Percentiles rank a stretch among this genome's conserved stretches.
Evolutionary conservation across 1,140 invertebrate species (phyloP).

Genomic region (Sesamia nonagrioides): DNA sequence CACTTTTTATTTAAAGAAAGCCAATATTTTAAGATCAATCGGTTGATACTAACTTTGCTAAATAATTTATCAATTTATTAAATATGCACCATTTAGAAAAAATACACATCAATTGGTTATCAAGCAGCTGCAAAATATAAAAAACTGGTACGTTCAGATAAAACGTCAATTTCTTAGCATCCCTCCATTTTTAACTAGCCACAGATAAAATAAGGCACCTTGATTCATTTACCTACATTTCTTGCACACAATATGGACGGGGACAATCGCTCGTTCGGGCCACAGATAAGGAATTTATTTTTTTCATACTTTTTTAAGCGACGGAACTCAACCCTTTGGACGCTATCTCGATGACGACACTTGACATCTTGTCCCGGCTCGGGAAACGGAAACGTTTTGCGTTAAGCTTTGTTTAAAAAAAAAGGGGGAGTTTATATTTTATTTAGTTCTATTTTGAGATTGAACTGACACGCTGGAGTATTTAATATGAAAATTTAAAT

Average conservation of each 20-base stretch:
- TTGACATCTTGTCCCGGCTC: conserved; percentile 62
- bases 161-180: conserved; percentile 10
- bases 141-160: background rate
- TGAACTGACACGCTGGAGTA: conserved; percentile 7
- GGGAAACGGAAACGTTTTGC: conserved; percentile 52
- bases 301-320: conserved; percentile 63
- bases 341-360: conserved; percentile 77
- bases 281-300: conserved; percentile 67
- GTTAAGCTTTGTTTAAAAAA: conserved; percentile 49
- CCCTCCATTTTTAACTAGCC: conserved; percentile 34
- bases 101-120: conserved; percentile 15
- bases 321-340: conserved; percentile 76
- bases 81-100: conserved; percentile 20
- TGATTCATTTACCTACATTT: conserved; percentile 44
- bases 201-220: conserved; percentile 33
- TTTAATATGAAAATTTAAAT: too few species aligned
- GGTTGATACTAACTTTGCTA: background rate
- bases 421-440: conserved; percentile 30
- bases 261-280: conserved; percentile 51
- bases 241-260: conserved; percentile 45
- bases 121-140: conserved; percentile 2
- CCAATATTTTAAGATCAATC: background rate
- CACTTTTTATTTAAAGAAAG: conserved; percentile 16
- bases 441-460: conserved; percentile 31
- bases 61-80: conserved; percentile 14